These are phyloP conservation scores for Macquaria australasica DNA, from an alignment of 2,113 vertebrate species.

Conservation along the genomic window DNA sequence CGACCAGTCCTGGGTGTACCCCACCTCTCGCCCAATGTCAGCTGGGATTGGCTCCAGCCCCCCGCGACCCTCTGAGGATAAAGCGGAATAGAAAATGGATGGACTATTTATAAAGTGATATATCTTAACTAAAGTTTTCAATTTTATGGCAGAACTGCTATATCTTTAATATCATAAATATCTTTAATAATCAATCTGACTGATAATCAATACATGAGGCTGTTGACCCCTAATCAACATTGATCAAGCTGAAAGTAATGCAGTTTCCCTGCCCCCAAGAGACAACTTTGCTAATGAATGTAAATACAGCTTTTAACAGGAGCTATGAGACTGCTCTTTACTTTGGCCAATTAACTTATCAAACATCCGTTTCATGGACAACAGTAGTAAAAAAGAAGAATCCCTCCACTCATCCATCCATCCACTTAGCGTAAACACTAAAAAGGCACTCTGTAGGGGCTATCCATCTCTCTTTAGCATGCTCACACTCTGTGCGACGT, in stretches of 20 bases:
- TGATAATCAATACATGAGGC: slow-evolving; percentile 51
- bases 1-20: too few relatives aligned
- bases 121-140: not conserved
- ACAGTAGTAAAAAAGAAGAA: not conserved
- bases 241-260: slow-evolving; percentile 52
- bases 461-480: slow-evolving; percentile 74
- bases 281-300: slow-evolving; percentile 34
- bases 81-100: too few relatives aligned
- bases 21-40: too few relatives aligned
- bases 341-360: slow-evolving; percentile 37
- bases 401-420: slow-evolving; percentile 17
- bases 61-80: too few relatives aligned
- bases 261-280: slow-evolving; percentile 27
- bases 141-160: not conserved
- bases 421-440: slow-evolving; percentile 56
- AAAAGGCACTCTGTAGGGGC: slow-evolving; percentile 43
- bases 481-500: slow-evolving; percentile 60
- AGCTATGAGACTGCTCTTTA: slow-evolving; percentile 17
- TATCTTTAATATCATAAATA: slow-evolving; percentile 33
- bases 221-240: slow-evolving; percentile 57
- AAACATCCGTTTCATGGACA: slow-evolving; percentile 20
- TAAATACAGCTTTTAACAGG: slow-evolving; percentile 56
- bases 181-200: slow-evolving; percentile 49
- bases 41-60: too few relatives aligned
- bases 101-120: not conserved